Evolutionary conservation across 2,888 invertebrate genomes (phyloP).

Genomic region (Chrysodeixis includens): DNA sequence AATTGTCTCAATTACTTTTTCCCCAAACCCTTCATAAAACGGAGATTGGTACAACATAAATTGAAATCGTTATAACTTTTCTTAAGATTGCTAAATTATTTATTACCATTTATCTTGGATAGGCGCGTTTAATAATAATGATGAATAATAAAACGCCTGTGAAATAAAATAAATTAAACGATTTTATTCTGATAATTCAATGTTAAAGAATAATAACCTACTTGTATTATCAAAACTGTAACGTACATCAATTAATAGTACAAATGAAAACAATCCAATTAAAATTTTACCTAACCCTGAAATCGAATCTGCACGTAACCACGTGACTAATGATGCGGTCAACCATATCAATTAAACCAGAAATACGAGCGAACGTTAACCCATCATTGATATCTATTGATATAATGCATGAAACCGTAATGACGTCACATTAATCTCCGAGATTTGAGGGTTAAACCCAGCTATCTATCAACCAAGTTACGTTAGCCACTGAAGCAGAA

Average conservation of each 20-base stretch:
- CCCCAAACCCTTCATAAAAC: background rate
- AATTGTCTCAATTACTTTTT: background rate
- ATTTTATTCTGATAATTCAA: too few species aligned
- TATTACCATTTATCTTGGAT: conserved; percentile 1
- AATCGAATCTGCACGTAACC: background rate
- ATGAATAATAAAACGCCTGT: background rate
- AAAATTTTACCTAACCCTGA: background rate
- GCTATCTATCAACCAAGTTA: conserved; percentile 45
- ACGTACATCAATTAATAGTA: background rate
- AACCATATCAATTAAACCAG: background rate
- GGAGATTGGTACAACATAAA: conserved; percentile 8
- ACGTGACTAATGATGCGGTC: conserved; percentile 6
- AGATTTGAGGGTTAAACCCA: conserved; percentile 35
- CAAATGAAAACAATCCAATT: background rate
- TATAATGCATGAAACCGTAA: conserved; percentile 36
- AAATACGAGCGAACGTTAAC: background rate
- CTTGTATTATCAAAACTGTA: too few species aligned
- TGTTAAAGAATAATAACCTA: too few species aligned
- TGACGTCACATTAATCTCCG: conserved; percentile 39
- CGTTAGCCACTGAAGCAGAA: conserved; percentile 14
- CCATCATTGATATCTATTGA: background rate
- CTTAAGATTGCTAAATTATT: background rate
- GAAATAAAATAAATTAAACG: background rate
- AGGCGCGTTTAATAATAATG: background rate
- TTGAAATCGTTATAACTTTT: background rate